A percentile compares a stretch with the other conserved stretches of the same genome.
Evolutionary conservation across 2,888 invertebrate species (phyloP).

Genomic region (Mesopsocus fuscifrons): DNA sequence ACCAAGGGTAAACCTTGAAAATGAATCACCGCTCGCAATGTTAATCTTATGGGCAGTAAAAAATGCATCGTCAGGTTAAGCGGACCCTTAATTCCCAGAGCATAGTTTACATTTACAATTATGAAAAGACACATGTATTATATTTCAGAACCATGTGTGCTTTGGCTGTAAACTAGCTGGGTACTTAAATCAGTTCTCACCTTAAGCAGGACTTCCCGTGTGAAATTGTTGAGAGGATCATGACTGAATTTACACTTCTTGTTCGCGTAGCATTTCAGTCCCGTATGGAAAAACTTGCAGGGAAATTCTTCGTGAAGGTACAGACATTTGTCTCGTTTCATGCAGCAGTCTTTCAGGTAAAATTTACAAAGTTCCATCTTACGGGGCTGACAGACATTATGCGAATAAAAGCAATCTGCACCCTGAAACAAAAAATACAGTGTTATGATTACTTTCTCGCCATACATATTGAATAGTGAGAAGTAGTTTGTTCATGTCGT

Average conservation of each 20-base stretch:
- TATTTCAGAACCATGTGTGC: no score
- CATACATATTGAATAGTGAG: no score
- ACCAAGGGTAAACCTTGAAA: no score
- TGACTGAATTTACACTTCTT: slow-evolving; percentile 87
- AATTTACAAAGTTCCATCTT: slow-evolving; percentile 93
- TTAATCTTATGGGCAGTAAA: no score
- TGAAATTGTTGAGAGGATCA: slow-evolving; percentile 63
- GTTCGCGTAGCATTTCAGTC: slow-evolving; percentile 57
- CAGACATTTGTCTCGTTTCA: slow-evolving; percentile 84
- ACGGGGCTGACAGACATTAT: slow-evolving; percentile 59
- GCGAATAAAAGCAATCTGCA: slow-evolving; percentile 71
- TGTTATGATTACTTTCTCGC: neutral
- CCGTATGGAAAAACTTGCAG: slow-evolving; percentile 92
- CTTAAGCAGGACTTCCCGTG: slow-evolving; percentile 35
- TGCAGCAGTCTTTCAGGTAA: slow-evolving; percentile 88
- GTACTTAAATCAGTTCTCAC: no score
- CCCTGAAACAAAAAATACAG: slow-evolving; percentile 28
- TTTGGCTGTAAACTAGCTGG: no score
- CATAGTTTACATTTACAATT: no score
- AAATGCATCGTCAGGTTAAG: no score
- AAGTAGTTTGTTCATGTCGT: no score
- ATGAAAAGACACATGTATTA: no score
- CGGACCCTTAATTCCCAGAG: no score
- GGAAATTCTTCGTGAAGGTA: slow-evolving; percentile 96
- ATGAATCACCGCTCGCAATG: no score